phyloP scores from a whole-genome alignment of 2,113 vertebrate genomes.

The Ginglymostoma cirratum region DNA sequence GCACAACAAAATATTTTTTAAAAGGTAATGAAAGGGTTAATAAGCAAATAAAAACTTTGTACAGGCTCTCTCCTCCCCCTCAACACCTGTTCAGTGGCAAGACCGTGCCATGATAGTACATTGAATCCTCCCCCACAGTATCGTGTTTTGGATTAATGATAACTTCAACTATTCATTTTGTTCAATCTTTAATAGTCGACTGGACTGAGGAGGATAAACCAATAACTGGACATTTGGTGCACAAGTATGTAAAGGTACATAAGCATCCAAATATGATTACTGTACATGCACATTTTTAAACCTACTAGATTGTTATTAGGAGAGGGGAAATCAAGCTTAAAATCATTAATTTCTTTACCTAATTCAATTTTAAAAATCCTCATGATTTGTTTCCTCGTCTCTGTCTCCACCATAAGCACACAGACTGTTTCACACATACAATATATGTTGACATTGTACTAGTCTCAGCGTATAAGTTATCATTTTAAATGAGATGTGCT shows the following conservation, averaged over 20 bases:
- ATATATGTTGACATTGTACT: constrained; percentile 13
- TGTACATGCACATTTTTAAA: neutral
- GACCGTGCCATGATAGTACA: neutral
- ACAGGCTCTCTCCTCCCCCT: neutral
- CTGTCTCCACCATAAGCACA: constrained; percentile 12
- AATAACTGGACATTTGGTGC: neutral
- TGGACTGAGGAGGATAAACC: neutral
- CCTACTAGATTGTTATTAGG: neutral
- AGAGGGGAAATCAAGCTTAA: neutral
- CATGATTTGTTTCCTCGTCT: neutral
- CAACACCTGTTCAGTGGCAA: constrained; percentile 30
- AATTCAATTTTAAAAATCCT: constrained; percentile 1
- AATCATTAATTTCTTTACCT: constrained; percentile 15
- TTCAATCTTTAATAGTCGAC: constrained; percentile 17
- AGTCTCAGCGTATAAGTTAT: constrained; percentile 27
- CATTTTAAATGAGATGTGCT: constrained; percentile 29
- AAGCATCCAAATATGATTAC: neutral
- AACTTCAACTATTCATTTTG: constrained; percentile 26
- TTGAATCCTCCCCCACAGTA: neutral
- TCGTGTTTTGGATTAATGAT: neutral
- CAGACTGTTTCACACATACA: neutral
- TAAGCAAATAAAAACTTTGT: constrained; percentile 22
- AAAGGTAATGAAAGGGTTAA: neutral
- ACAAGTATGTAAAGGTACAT: neutral
- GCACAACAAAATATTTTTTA: too few species aligned